Percentiles rank a stretch among this genome's conserved stretches.
phyloP scores from a whole-genome alignment of 1,140 invertebrate species.

The Pseudomyrmex sp. region DNA sequence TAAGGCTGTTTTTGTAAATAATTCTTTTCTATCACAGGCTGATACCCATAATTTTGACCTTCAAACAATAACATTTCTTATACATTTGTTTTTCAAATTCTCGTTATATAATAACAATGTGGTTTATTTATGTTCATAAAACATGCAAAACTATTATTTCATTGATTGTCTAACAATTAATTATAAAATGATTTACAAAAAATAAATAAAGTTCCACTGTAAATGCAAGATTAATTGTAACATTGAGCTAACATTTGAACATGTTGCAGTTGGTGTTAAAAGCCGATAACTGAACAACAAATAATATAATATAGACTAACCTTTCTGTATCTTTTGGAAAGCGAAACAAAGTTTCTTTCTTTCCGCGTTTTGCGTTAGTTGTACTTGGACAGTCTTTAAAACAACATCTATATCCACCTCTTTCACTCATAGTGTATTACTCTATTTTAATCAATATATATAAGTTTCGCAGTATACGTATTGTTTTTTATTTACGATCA shows the following conservation, averaged over 20 bases:
- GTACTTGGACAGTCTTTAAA: neutral
- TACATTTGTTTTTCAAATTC: too few species aligned
- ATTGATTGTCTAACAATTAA: neutral
- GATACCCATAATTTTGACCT: conserved; percentile 18
- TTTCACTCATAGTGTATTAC: too few species aligned
- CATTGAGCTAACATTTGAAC: neutral
- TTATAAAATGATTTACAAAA: neutral
- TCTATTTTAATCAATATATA: too few species aligned
- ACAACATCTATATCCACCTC: too few species aligned
- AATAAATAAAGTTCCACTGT: neutral
- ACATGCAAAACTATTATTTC: neutral
- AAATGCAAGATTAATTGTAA: conserved; percentile 3
- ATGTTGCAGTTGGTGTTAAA: neutral
- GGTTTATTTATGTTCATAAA: neutral
- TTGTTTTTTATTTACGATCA: too few species aligned
- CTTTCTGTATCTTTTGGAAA: neutral
- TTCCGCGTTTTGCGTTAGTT: neutral
- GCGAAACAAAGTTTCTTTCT: conserved; percentile 10
- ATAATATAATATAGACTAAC: neutral
- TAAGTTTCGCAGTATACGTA: too few species aligned
- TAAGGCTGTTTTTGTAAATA: neutral
- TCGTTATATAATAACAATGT: neutral
- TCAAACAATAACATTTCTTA: neutral
- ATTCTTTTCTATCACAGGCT: neutral
- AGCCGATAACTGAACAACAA: neutral